These are phyloP conservation scores for Lithobates sylvaticus DNA, from an alignment of 2,797 vertebrate genomes.

Conservation along the genomic window DNA sequence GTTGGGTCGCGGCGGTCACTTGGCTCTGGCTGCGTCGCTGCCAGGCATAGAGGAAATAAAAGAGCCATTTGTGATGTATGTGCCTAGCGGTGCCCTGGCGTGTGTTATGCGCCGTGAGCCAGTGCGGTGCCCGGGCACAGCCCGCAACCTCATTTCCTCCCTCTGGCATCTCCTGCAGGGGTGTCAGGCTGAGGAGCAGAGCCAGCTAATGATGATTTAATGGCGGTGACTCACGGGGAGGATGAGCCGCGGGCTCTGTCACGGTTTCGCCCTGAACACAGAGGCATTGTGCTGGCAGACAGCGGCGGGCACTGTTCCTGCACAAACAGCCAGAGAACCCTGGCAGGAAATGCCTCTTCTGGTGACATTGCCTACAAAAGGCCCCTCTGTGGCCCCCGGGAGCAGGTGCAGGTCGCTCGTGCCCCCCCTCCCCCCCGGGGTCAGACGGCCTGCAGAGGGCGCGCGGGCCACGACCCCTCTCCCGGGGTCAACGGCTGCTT, in stretches of 20 bases:
- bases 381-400: not conserved
- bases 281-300: slow-evolving; percentile 65
- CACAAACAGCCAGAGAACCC: slow-evolving; percentile 43
- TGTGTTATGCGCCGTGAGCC: not conserved
- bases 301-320: slow-evolving; percentile 21
- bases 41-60: not conserved
- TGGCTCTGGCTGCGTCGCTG: not conserved
- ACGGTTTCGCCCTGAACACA: slow-evolving; percentile 63
- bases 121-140: slow-evolving; percentile 28
- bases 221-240: slow-evolving; percentile 52
- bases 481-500: not conserved
- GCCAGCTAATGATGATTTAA: slow-evolving; percentile 60
- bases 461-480: not conserved
- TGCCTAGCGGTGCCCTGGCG: not conserved
- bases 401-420: slow-evolving; percentile 24
- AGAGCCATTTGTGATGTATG: not conserved
- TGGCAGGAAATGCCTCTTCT: slow-evolving; percentile 18
- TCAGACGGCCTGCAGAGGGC: no score
- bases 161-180: slow-evolving; percentile 42
- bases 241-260: slow-evolving; percentile 57
- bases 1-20: not conserved
- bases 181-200: slow-evolving; percentile 41
- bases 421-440: no score
- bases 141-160: slow-evolving; percentile 40
- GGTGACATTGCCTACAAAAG: slow-evolving; percentile 1